These are phyloP conservation scores for Leucopternis melanops DNA, from an alignment of 2,113 vertebrate genomes.

Conservation along the genomic window DNA sequence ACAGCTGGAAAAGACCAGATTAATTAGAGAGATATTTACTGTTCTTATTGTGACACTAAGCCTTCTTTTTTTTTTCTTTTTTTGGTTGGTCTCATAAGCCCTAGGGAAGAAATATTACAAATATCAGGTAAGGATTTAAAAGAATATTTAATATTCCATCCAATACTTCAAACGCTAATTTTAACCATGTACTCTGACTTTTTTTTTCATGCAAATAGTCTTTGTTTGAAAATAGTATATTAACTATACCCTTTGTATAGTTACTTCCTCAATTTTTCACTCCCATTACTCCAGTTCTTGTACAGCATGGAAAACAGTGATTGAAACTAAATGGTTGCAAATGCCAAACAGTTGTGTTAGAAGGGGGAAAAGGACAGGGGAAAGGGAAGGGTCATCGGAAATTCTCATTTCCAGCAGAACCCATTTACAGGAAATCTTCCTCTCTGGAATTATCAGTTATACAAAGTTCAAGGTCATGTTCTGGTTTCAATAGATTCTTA, in stretches of 20 bases:
- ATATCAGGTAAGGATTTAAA: not conserved
- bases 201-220: not conserved
- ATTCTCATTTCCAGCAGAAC: slow-evolving; percentile 35
- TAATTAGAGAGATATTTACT: not conserved
- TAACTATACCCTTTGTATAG: not conserved
- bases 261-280: not conserved
- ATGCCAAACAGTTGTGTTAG: not conserved
- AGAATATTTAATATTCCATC: not conserved
- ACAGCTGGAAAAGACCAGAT: slow-evolving; percentile 11
- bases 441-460: slow-evolving; percentile 41
- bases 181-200: not conserved
- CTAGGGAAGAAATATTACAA: not conserved
- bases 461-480: slow-evolving; percentile 41
- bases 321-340: slow-evolving; percentile 10
- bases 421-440: slow-evolving; percentile 48
- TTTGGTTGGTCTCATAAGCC: not conserved
- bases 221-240: not conserved
- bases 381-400: not conserved
- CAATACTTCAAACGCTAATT: not conserved
- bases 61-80: not conserved
- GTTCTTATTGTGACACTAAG: not conserved
- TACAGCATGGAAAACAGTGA: not conserved
- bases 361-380: not conserved
- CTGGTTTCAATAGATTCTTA: not conserved
- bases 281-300: not conserved